Evolutionary conservation across 1,140 invertebrate species (phyloP).

Genomic region (Zaprionus africanus): DNA sequence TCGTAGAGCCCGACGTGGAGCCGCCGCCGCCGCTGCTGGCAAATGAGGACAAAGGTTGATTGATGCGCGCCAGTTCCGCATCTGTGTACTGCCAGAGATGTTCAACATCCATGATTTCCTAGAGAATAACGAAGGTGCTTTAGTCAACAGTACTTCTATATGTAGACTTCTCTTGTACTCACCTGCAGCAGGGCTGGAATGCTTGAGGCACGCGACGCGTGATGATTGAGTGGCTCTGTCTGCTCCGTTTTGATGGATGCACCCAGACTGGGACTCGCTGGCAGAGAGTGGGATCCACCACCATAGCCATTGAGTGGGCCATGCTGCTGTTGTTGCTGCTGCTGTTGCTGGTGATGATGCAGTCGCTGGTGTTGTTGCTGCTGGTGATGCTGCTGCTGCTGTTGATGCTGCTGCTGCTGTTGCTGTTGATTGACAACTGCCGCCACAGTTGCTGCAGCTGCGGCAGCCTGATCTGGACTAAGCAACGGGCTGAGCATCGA

Average conservation of each 20-base stretch:
- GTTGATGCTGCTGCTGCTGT: slow-evolving; percentile 51
- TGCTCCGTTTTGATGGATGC: slow-evolving; percentile 69
- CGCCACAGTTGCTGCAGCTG: slow-evolving; percentile 49
- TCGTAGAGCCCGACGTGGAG: slow-evolving; percentile 50
- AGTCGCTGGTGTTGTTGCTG: slow-evolving; percentile 59
- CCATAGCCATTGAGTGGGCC: slow-evolving; percentile 58
- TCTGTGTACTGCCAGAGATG: slow-evolving; percentile 96
- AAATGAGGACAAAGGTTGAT: slow-evolving; percentile 82
- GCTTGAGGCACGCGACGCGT: slow-evolving; percentile 50
- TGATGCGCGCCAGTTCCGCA: slow-evolving; percentile 87
- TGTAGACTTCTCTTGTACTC: neutral
- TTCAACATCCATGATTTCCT: slow-evolving; percentile 97
- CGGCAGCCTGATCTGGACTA: slow-evolving; percentile 72
- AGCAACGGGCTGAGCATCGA: slow-evolving; percentile 85
- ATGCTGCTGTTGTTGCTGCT: slow-evolving; percentile 60
- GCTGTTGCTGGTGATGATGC: slow-evolving; percentile 45
- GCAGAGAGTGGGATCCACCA: slow-evolving; percentile 49
- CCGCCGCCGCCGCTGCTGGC: slow-evolving; percentile 67
- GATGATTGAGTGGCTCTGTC: slow-evolving; percentile 39
- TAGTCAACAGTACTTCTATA: neutral
- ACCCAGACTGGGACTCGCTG: slow-evolving; percentile 66
- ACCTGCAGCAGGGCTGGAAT: slow-evolving; percentile 75
- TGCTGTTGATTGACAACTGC: slow-evolving; percentile 55
- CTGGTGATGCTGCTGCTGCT: slow-evolving; percentile 55
- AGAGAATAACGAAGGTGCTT: slow-evolving; percentile 49